Conservation (phyloP, 2,113 vertebrate species). For the Entelurus aequoreus region DNA sequence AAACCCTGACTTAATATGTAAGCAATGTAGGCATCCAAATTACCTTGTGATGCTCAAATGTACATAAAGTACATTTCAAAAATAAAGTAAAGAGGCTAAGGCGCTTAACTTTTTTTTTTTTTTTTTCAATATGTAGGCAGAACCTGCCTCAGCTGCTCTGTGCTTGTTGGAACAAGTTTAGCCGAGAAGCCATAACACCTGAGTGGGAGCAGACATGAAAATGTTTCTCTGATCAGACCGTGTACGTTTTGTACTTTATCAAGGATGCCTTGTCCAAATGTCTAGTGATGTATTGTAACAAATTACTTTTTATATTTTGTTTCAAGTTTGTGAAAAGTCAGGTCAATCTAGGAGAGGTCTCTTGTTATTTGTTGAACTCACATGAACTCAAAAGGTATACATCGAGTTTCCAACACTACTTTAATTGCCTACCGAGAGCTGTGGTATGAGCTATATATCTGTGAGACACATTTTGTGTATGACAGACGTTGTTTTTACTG, state of each 20-base stretch:
- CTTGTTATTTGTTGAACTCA: background rate
- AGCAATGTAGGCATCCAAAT: too few relatives aligned
- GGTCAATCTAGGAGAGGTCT: background rate
- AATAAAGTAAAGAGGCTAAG: constrained; percentile 25
- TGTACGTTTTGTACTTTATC: background rate
- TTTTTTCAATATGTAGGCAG: constrained; percentile 32
- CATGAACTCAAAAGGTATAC: background rate
- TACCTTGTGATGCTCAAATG: too few relatives aligned
- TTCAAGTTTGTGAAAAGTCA: background rate
- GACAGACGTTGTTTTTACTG: background rate
- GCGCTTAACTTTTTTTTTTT: constrained; percentile 20
- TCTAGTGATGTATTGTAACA: background rate
- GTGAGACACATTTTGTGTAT: constrained; percentile 3
- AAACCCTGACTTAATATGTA: too few relatives aligned
- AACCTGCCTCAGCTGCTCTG: constrained; percentile 21
- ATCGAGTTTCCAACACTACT: constrained; percentile 24
- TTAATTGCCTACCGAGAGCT: constrained; percentile 45
- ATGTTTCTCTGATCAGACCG: background rate
- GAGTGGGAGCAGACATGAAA: constrained; percentile 34
- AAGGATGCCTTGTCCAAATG: background rate
- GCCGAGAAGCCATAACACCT: constrained; percentile 32
- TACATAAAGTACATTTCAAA: too few relatives aligned
- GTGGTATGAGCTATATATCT: background rate
- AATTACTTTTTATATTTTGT: background rate
- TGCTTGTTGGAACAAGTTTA: constrained; percentile 28